A percentile compares a stretch with the other conserved stretches of the same genome.
Conservation (phyloP, 2,888 invertebrate species). For the Magallana nippona region DNA sequence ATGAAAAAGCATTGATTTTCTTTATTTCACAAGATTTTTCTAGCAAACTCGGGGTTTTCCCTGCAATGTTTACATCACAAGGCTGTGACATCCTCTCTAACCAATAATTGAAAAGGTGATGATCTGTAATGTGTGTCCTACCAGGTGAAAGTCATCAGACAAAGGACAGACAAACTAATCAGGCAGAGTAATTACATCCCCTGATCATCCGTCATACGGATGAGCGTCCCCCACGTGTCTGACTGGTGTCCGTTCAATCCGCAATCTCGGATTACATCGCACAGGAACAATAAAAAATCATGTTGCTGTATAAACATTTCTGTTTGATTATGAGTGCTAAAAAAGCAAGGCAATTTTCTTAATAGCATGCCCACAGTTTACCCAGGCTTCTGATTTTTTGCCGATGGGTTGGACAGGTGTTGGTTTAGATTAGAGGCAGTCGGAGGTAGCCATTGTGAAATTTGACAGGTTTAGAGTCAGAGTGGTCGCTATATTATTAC, state of each 20-base stretch:
- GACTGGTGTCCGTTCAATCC: neutral
- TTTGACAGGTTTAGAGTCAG: neutral
- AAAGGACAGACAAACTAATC: constrained; percentile 26
- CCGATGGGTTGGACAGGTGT: neutral
- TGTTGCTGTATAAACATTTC: neutral
- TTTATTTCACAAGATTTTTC: neutral
- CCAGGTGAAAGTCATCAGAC: constrained; percentile 20
- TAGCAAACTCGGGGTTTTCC: neutral
- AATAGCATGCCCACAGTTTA: neutral
- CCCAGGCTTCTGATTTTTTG: neutral
- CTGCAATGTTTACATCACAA: constrained; percentile 14
- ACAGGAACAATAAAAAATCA: neutral
- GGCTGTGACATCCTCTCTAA: neutral
- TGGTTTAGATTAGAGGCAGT: neutral
- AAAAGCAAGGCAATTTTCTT: constrained; percentile 18
- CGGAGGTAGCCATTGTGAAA: neutral
- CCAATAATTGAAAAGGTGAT: constrained; percentile 27
- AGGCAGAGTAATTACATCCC: constrained; percentile 23
- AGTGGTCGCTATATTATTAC: neutral
- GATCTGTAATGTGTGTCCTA: neutral
- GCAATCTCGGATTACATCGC: neutral
- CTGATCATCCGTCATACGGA: neutral
- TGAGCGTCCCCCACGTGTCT: neutral
- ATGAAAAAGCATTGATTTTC: neutral
- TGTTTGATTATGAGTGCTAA: neutral